Evolutionary conservation across 2,797 vertebrate genomes (phyloP).

Genomic region (Triplophysa bombifrons): DNA sequence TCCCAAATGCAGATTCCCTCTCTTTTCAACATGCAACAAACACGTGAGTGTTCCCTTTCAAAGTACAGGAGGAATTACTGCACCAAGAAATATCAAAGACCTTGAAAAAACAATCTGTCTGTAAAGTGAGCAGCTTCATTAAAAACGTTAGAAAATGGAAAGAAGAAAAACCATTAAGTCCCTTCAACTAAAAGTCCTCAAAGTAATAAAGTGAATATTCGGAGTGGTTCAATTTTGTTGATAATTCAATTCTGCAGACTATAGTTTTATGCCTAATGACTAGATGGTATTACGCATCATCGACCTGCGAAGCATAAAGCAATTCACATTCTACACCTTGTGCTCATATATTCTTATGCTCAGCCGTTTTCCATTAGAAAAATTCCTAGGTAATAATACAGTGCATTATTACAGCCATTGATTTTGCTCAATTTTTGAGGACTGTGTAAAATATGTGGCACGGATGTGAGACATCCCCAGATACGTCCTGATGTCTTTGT

Average conservation of each 20-base stretch:
- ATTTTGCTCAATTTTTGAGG: slow-evolving; percentile 51
- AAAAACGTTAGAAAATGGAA: slow-evolving; percentile 27
- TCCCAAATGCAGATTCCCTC: slow-evolving; percentile 57
- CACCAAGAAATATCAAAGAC: background rate
- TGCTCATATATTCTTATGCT: slow-evolving; percentile 42
- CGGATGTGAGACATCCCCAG: slow-evolving; percentile 45
- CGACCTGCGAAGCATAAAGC: slow-evolving; percentile 43
- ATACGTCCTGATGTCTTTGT: slow-evolving; percentile 43
- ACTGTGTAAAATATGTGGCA: slow-evolving; percentile 43
- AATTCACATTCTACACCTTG: slow-evolving; percentile 45
- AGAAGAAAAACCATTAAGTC: slow-evolving; percentile 18
- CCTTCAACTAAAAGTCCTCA: slow-evolving; percentile 27
- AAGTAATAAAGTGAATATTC: slow-evolving; percentile 44
- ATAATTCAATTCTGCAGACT: slow-evolving; percentile 31
- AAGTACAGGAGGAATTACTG: background rate
- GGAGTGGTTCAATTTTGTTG: slow-evolving; percentile 34
- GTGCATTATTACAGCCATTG: slow-evolving; percentile 53
- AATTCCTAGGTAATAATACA: slow-evolving; percentile 50
- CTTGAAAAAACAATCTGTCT: slow-evolving; percentile 15
- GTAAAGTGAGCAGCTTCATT: slow-evolving; percentile 15
- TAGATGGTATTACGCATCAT: slow-evolving; percentile 43
- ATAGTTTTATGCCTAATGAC: slow-evolving; percentile 10
- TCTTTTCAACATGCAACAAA: slow-evolving; percentile 47
- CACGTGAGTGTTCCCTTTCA: background rate
- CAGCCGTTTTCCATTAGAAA: slow-evolving; percentile 47